Evolutionary conservation across 1,140 invertebrate species (phyloP).

Genomic region (Lepidotrigona ventralis): DNA sequence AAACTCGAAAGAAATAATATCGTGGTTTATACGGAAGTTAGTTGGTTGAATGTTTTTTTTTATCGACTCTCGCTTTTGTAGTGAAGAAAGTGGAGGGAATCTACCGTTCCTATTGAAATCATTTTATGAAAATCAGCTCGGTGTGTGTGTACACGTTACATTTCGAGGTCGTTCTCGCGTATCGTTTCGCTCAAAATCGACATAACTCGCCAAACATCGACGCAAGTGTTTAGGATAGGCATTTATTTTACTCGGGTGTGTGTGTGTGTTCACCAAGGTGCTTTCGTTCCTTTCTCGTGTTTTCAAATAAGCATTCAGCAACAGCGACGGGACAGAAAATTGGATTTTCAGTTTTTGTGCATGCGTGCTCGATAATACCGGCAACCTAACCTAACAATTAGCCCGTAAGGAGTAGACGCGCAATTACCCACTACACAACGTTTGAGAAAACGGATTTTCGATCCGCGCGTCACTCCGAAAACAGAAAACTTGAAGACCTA

Average conservation of each 20-base stretch:
- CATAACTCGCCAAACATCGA: background rate
- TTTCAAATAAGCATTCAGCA: background rate
- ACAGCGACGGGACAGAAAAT: background rate
- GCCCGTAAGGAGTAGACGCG: slow-evolving; percentile 2
- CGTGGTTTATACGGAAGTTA: background rate
- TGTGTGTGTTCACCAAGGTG: slow-evolving; percentile 27
- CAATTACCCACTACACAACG: slow-evolving; percentile 11
- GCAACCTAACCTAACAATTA: slow-evolving; percentile 58
- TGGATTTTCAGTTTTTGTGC: slow-evolving; percentile 32
- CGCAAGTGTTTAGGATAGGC: background rate
- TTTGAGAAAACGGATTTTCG: slow-evolving; percentile 11
- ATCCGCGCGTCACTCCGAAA: background rate
- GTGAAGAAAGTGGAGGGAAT: background rate
- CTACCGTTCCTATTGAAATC: background rate
- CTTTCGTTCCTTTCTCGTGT: background rate
- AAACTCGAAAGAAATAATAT: background rate
- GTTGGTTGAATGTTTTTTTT: background rate
- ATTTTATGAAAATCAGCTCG: background rate
- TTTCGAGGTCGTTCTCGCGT: background rate
- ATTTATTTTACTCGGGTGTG: slow-evolving; percentile 11
- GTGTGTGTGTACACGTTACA: background rate
- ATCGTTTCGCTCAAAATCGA: background rate
- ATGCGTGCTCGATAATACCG: slow-evolving; percentile 38
- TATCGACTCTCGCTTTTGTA: background rate
- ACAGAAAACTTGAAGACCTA: background rate